Evolutionary conservation across 2,888 invertebrate genomes (phyloP).

Genomic region (Bembecia ichneumoniformis): DNA sequence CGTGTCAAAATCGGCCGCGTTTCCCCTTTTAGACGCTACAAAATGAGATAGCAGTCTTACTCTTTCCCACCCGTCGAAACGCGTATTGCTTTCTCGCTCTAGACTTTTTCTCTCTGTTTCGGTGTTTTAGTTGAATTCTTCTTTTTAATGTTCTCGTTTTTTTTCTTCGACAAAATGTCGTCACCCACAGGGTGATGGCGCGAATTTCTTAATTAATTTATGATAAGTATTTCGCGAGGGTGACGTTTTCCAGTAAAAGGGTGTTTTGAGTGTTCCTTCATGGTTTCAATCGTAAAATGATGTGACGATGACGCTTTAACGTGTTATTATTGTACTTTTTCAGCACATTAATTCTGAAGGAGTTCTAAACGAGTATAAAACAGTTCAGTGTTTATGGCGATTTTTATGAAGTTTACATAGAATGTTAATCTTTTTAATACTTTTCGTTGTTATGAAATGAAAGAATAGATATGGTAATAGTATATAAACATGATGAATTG

Average conservation of each 20-base stretch:
- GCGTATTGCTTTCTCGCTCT: slow-evolving; percentile 35
- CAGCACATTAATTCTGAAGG: slow-evolving; percentile 48
- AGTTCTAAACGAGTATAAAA: slow-evolving; percentile 15
- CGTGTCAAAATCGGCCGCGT: slow-evolving; percentile 63
- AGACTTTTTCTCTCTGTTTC: slow-evolving; percentile 44
- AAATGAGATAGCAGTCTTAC: slow-evolving; percentile 54
- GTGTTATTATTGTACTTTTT: slow-evolving; percentile 37
- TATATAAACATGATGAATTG: too few species aligned
- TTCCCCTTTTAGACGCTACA: slow-evolving; percentile 44
- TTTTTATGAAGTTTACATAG: too few species aligned
- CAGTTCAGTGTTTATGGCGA: too few species aligned
- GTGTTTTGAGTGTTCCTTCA: slow-evolving; percentile 33
- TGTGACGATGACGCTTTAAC: slow-evolving; percentile 37
- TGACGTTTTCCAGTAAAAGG: slow-evolving; percentile 35
- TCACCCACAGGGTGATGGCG: slow-evolving; percentile 58
- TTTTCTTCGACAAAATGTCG: slow-evolving; percentile 30
- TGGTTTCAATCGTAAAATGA: slow-evolving; percentile 36
- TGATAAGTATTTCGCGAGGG: slow-evolving; percentile 49
- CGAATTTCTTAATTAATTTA: slow-evolving; percentile 68
- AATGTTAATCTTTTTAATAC: too few species aligned
- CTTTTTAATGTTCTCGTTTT: slow-evolving; percentile 45
- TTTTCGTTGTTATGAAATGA: too few species aligned
- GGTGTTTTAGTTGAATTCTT: slow-evolving; percentile 51
- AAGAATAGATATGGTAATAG: too few species aligned
- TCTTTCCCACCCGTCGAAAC: slow-evolving; percentile 55